Conservation (phyloP, 1,140 invertebrate genomes). For the Drosophila subobscura region DNA sequence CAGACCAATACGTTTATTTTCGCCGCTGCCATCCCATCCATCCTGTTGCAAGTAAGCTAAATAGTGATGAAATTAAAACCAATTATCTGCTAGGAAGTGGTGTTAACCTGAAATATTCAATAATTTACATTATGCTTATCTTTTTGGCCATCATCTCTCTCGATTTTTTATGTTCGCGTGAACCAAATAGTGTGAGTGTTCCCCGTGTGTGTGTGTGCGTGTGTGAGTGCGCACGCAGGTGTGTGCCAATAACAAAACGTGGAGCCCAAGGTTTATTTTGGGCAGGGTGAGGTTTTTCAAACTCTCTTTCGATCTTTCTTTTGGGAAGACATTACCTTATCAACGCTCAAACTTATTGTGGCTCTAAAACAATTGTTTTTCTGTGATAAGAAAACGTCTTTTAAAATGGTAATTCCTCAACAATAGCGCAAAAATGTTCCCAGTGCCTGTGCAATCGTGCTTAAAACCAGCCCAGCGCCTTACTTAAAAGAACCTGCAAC, state of each 20-base stretch:
- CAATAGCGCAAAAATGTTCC: no score
- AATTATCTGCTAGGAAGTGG: slow-evolving; percentile 10
- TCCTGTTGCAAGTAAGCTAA: slow-evolving; percentile 17
- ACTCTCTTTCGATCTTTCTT: no score
- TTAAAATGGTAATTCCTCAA: no score
- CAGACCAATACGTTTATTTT: slow-evolving; percentile 1
- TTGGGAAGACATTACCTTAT: no score
- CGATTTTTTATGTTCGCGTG: slow-evolving; percentile 13
- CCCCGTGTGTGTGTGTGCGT: slow-evolving; percentile 9
- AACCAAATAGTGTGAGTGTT: slow-evolving; percentile 2
- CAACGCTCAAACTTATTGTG: no score
- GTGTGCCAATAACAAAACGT: slow-evolving; percentile 46
- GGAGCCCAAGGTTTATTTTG: no score
- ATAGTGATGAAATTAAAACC: neutral
- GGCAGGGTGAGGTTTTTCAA: no score
- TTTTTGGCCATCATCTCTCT: neutral
- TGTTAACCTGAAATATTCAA: slow-evolving; percentile 26
- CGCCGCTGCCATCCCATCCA: no score
- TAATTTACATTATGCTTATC: slow-evolving; percentile 32
- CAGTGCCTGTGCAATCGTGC: no score
- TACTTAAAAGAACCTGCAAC: neutral
- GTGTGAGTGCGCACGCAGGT: slow-evolving; percentile 58
- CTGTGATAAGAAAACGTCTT: no score
- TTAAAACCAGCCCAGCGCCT: no score
- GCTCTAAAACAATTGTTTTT: no score